A percentile compares a stretch with the other conserved stretches of the same genome.
Conservation (phyloP, 2,888 invertebrate species). For the Dastarcus helophoroides region DNA sequence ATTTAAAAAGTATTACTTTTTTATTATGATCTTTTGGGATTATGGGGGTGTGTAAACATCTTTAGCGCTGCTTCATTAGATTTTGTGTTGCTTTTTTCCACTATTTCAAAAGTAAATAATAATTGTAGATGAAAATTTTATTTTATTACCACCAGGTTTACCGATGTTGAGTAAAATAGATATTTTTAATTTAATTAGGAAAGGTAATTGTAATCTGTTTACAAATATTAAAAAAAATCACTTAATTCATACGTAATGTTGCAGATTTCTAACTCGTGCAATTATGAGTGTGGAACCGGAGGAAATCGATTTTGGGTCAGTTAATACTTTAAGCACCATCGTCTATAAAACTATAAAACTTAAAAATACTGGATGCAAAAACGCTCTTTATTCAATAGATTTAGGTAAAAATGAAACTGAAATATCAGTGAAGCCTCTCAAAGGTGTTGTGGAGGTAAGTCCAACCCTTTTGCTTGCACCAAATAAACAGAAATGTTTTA, state of each 20-base stretch:
- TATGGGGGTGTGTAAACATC: too few species aligned
- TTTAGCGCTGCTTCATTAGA: too few species aligned
- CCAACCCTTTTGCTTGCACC: not conserved
- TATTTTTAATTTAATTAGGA: too few species aligned
- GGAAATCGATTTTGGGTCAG: constrained; percentile 34
- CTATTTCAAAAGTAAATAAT: too few species aligned
- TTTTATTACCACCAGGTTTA: too few species aligned
- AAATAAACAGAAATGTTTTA: constrained; percentile 5
- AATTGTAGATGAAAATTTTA: too few species aligned
- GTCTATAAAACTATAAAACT: constrained; percentile 30
- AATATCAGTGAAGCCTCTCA: constrained; percentile 33
- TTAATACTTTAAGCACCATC: constrained; percentile 35
- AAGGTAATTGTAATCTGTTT: too few species aligned
- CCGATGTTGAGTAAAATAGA: too few species aligned
- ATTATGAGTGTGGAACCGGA: constrained; percentile 18
- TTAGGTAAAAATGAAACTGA: constrained; percentile 33
- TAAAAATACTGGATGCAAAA: constrained; percentile 33
- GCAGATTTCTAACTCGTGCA: constrained; percentile 8
- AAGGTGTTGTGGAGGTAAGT: constrained; percentile 29
- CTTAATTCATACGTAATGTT: not conserved
- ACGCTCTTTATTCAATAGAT: constrained; percentile 35
- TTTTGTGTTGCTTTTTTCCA: too few species aligned
- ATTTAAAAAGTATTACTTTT: too few species aligned
- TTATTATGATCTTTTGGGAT: too few species aligned
- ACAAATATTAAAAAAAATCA: too few species aligned